A percentile compares a stretch with the other conserved stretches of the same genome.
Conservation (phyloP, 2,888 invertebrate species). For the Azorinus chamasolen region DNA sequence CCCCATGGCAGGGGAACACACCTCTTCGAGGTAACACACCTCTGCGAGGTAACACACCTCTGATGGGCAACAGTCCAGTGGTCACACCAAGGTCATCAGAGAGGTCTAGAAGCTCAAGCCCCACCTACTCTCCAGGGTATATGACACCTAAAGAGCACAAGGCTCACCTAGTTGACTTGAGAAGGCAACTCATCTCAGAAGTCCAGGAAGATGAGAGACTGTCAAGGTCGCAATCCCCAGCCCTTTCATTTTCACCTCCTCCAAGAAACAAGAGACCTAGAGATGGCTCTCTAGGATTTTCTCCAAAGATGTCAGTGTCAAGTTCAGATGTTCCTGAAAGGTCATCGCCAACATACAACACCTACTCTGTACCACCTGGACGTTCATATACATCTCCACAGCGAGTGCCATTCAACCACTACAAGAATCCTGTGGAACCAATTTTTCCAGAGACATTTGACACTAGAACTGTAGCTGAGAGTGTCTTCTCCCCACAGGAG, state of each 20-base stretch:
- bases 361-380: conserved; percentile 41
- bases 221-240: conserved; percentile 66
- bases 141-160: conserved; percentile 82
- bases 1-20: conserved; percentile 47
- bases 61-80: conserved; percentile 54
- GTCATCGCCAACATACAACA: conserved; percentile 17
- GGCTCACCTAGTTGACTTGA: conserved; percentile 74
- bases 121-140: conserved; percentile 54
- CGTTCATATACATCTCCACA: conserved; percentile 7
- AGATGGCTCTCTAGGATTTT: conserved; percentile 38
- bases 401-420: background rate
- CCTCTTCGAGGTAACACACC: conserved; percentile 45
- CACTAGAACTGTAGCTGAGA: conserved; percentile 36
- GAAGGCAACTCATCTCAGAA: conserved; percentile 77
- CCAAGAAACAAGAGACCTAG: conserved; percentile 24
- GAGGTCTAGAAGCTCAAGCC: conserved; percentile 61
- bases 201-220: conserved; percentile 67
- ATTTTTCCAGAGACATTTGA: conserved; percentile 26
- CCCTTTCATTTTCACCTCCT: background rate
- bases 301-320: conserved; percentile 46
- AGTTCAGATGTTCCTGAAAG: conserved; percentile 26
- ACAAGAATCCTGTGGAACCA: conserved; percentile 4
- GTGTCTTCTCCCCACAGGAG: conserved; percentile 58
- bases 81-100: conserved; percentile 53
- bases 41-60: conserved; percentile 54